These are phyloP conservation scores for Temnothorax unifasciatus DNA, from an alignment of 2,888 invertebrate species.

Conservation along the genomic window DNA sequence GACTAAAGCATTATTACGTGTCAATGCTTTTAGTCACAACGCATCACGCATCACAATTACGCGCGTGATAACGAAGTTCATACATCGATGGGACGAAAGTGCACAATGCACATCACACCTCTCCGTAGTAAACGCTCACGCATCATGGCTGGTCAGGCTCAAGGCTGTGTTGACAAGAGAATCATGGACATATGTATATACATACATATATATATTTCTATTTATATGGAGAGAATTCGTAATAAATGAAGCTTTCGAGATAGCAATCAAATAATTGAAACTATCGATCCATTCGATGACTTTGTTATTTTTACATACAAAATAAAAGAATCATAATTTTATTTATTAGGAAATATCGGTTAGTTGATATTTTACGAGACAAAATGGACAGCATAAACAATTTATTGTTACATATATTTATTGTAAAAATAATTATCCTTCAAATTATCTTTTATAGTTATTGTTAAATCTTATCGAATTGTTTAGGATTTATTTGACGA, in stretches of 20 bases:
- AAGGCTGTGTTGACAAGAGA: too few relatives aligned
- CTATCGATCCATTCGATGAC: not conserved
- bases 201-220: too few relatives aligned
- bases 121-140: not conserved
- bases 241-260: not conserved
- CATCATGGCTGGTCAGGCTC: not conserved
- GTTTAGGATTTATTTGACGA: not conserved
- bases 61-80: not conserved
- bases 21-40: not conserved
- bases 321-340: not conserved
- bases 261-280: not conserved
- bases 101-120: not conserved
- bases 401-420: not conserved
- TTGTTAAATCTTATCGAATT: not conserved
- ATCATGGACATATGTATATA: too few relatives aligned
- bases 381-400: not conserved
- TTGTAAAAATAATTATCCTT: too few relatives aligned
- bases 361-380: not conserved
- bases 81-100: too few relatives aligned
- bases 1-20: too few relatives aligned
- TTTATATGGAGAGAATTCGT: not conserved
- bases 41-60: not conserved
- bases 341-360: not conserved
- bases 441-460: slow-evolving; percentile 2
- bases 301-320: not conserved